phyloP scores from a whole-genome alignment of 2,113 vertebrate species.

The Gymnarchus niloticus region DNA sequence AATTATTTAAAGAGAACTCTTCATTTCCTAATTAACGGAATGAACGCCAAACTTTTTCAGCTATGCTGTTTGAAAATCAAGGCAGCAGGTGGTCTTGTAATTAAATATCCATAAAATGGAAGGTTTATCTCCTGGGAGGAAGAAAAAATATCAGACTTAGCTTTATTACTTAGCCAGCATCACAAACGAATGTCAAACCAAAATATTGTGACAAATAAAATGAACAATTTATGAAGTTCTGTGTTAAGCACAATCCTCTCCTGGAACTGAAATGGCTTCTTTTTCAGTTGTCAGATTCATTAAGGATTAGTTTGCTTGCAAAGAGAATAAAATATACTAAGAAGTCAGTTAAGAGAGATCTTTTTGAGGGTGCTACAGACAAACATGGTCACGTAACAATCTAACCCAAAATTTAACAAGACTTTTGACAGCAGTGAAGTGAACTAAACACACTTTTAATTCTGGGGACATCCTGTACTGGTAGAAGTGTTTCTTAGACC shows the following conservation, averaged over 20 bases:
- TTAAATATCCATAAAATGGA: background rate
- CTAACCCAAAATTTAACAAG: no score
- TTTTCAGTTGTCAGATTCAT: background rate
- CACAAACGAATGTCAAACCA: background rate
- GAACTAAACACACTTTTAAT: no score
- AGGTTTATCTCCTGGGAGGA: background rate
- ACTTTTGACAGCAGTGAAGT: no score
- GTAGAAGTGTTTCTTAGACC: background rate
- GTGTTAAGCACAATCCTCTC: background rate
- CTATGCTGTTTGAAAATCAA: background rate
- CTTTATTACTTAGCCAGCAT: background rate
- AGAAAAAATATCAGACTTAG: background rate
- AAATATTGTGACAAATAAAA: background rate
- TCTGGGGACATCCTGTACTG: background rate
- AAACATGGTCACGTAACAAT: no score
- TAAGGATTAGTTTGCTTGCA: background rate
- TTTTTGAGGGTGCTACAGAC: no score
- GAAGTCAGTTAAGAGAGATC: background rate
- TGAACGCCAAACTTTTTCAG: background rate
- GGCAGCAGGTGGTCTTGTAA: background rate
- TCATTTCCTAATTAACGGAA: background rate
- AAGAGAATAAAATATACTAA: background rate
- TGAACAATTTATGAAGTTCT: background rate
- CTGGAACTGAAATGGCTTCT: background rate
- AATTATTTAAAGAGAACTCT: background rate